Evolutionary conservation across 35 echinoderm and acorn worm genomes (phyloP).

Genomic region (Eucidaris tribuloides): DNA sequence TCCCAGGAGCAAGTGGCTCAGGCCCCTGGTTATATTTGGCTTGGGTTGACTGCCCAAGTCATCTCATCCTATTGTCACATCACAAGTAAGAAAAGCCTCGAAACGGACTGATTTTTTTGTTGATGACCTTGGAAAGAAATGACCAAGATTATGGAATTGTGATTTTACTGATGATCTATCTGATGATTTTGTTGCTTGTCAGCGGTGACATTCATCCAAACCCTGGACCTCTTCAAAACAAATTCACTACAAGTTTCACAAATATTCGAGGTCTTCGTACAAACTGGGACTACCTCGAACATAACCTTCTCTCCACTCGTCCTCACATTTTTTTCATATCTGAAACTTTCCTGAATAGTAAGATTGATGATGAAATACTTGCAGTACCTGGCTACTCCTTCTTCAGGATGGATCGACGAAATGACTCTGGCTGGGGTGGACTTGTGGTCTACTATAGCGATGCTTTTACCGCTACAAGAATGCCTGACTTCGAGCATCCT

Average conservation of each 20-base stretch:
- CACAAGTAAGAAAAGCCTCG: no score
- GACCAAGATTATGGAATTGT: not conserved
- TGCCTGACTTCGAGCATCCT: conserved; percentile 12
- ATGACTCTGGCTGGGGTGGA: conserved; percentile 17
- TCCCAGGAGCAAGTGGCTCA: no score
- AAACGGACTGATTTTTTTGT: not conserved
- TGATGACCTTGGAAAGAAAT: not conserved
- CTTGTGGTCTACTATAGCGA: conserved; percentile 8
- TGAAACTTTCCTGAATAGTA: conserved; percentile 35
- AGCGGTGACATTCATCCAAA: not conserved
- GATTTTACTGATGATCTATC: not conserved
- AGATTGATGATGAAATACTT: not conserved
- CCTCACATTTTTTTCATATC: conserved; percentile 12
- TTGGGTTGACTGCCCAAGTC: no score
- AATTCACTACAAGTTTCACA: not conserved
- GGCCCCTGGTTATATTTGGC: no score
- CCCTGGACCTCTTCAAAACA: not conserved
- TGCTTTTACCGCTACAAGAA: conserved; percentile 12
- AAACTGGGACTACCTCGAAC: not conserved
- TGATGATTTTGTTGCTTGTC: not conserved
- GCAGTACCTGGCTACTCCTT: conserved; percentile 15
- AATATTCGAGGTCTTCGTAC: not conserved
- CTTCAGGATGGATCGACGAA: not conserved
- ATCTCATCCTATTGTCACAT: no score
- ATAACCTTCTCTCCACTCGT: not conserved